These are phyloP conservation scores for Mimachlamys varia DNA, from an alignment of 2,888 invertebrate species.

Conservation along the genomic window DNA sequence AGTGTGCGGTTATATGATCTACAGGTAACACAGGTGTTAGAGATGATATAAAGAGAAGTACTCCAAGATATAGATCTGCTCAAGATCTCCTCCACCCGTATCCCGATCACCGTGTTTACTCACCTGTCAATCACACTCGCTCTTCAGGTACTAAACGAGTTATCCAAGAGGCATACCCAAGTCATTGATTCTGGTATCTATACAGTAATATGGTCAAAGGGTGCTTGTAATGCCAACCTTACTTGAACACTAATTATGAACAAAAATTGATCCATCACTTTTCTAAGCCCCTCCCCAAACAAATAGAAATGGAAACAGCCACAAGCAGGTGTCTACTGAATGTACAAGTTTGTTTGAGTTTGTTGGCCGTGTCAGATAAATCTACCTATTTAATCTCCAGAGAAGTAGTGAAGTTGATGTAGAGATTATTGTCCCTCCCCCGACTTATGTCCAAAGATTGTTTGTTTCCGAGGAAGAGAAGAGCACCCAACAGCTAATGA, in stretches of 20 bases:
- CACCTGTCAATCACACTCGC: background rate
- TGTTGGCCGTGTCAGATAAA: background rate
- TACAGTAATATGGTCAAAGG: no score
- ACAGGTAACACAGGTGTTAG: slow-evolving; percentile 13
- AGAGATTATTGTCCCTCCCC: background rate
- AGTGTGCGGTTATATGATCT: background rate
- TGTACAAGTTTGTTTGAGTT: no score
- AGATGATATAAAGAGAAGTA: background rate
- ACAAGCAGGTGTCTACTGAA: no score
- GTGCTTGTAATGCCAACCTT: no score
- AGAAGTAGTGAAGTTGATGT: background rate
- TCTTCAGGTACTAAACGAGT: background rate
- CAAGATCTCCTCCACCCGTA: background rate
- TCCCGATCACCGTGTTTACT: background rate
- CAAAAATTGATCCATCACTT: no score
- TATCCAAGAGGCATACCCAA: background rate
- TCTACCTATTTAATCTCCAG: background rate
- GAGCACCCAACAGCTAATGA: background rate
- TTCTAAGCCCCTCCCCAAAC: background rate
- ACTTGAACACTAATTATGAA: no score
- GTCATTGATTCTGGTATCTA: background rate
- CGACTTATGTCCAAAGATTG: background rate
- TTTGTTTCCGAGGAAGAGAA: background rate
- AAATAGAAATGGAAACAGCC: no score
- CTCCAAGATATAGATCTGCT: background rate